phyloP scores from a whole-genome alignment of 2,113 vertebrate genomes.

The Vombatus ursinus region DNA sequence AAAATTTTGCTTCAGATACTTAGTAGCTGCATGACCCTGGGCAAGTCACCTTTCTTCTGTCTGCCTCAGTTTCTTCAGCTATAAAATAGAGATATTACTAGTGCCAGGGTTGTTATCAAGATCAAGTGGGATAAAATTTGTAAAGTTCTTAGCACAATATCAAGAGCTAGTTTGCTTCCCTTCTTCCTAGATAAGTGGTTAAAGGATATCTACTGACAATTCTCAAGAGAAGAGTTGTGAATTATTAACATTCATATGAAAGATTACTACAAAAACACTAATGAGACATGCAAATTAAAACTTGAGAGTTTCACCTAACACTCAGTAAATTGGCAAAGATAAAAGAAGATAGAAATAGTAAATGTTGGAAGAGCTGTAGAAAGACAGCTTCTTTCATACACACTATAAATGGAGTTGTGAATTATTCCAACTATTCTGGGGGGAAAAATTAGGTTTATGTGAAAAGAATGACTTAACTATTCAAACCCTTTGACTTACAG shows the following conservation, averaged over 20 bases:
- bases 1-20: background rate
- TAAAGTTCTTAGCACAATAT: background rate
- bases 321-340: background rate
- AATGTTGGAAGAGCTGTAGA: background rate
- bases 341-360: background rate
- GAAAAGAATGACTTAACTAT: background rate
- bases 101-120: background rate
- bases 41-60: background rate
- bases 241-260: background rate
- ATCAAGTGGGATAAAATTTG: background rate
- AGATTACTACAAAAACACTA: background rate
- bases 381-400: background rate
- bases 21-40: background rate
- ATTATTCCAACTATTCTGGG: background rate
- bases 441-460: background rate
- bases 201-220: background rate
- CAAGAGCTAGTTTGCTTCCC: background rate
- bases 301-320: background rate
- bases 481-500: background rate
- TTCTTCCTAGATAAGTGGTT: background rate
- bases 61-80: background rate
- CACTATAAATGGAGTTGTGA: background rate
- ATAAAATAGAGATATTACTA: background rate
- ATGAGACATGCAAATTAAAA: background rate
- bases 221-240: background rate